phyloP scores from a whole-genome alignment of 2,113 vertebrate species.

The Pseudonaja textilis region DNA sequence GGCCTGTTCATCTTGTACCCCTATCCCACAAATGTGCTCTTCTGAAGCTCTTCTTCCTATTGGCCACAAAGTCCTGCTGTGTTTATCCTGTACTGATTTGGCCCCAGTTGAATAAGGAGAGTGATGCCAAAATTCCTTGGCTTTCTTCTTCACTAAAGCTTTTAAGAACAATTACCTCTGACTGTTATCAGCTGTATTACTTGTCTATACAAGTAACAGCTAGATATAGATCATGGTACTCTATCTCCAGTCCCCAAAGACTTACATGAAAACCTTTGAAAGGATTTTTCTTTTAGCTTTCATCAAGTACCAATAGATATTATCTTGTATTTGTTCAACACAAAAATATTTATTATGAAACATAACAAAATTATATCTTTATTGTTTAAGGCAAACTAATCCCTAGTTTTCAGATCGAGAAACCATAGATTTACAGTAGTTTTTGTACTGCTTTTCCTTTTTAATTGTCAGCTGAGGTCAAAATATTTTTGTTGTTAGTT shows the following conservation, averaged over 20 bases:
- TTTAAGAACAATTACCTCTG: background rate
- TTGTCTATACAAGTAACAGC: background rate
- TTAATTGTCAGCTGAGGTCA: background rate
- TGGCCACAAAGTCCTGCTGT: background rate
- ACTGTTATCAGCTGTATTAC: background rate
- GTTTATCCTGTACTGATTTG: background rate
- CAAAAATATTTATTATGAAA: background rate
- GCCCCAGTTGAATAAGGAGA: background rate
- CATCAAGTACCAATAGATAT: background rate
- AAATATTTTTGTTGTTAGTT: background rate
- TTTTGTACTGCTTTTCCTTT: background rate
- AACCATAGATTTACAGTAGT: background rate
- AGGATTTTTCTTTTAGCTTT: background rate
- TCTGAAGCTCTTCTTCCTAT: background rate
- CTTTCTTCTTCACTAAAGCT: background rate
- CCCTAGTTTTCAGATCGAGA: background rate
- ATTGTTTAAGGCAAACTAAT: background rate
- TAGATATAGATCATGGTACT: background rate
- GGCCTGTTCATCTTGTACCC: background rate
- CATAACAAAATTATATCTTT: background rate
- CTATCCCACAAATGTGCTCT: background rate
- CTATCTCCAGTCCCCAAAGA: background rate
- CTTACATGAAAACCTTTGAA: slow-evolving; percentile 8
- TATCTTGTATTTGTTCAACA: background rate
- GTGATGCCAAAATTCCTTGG: background rate